Evolutionary conservation across 1,140 invertebrate genomes (phyloP), one percentile per base, ranked within the genome.

Genomic region (Pemphigus obesinymphae): DNA sequence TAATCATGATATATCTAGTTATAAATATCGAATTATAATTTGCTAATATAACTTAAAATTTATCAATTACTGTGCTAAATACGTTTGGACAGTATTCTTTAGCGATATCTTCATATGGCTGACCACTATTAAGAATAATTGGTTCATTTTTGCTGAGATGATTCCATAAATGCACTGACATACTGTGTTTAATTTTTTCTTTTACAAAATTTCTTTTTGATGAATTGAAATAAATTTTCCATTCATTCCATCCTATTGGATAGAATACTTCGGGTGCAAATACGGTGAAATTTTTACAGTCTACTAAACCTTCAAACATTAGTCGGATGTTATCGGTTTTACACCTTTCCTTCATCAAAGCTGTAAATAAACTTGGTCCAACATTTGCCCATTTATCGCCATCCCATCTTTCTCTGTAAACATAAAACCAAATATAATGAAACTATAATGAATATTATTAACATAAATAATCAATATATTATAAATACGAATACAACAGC

Each of bases 141-240:
- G 76, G 73, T 58, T 78, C 23, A 13, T 50, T 23, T 26, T 53
- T 83, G 58, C 83, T 85, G 50, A 91, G 89, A 55, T 90, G 91
- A 84, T 93, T 93, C 92, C 92, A 93, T 0, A 93, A 90, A 82
- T 93, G 92, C 70, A 92, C 90, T 2, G 88, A 87, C 83, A 88
- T 87, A 4, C 91, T 90, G 17, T 90, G 86, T 61, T 88, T 86
- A 0, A 91, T 84, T 45, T 86, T 84, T 4, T 87, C 84, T 85
- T 92, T 84, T 7, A 83, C 90, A 20, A 86, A 82, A 20, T 90
- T 86, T 1, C 86, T 82, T 48, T 88, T 83, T 26, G 72, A 70
- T 15, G 88, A 83, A 17, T 90, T 87, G 75, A 93, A 93, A 84
- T 92, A 93, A 53, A 89, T 84, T 6, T 85, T 85, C 90, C 91